Conservation (phyloP, 2,888 invertebrate species). For the Chymomyza procnemis region DNA sequence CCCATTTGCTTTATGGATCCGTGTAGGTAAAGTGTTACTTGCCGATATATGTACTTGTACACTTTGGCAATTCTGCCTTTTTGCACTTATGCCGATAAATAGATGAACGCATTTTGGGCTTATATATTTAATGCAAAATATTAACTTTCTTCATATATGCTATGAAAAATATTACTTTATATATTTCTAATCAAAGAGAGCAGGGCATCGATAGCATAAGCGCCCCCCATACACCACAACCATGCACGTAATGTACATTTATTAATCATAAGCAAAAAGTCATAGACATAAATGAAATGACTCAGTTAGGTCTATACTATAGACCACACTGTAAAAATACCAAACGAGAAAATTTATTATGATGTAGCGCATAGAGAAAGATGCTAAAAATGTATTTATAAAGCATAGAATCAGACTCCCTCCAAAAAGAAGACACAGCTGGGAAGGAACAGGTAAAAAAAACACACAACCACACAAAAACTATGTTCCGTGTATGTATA, state of each 20-base stretch:
- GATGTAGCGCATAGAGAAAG: neutral
- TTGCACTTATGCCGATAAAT: too few species aligned
- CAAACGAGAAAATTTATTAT: constrained; percentile 45
- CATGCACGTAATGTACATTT: constrained; percentile 34
- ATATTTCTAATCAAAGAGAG: too few species aligned
- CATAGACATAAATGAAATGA: constrained; percentile 52
- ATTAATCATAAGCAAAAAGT: constrained; percentile 60
- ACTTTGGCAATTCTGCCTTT: too few species aligned
- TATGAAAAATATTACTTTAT: too few species aligned
- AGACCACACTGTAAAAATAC: constrained; percentile 12
- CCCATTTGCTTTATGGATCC: too few species aligned
- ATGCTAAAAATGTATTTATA: constrained; percentile 56
- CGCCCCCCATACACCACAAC: neutral
- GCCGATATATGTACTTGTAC: too few species aligned
- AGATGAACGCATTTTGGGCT: too few species aligned
- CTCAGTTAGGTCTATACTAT: constrained; percentile 39
- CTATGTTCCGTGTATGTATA: constrained; percentile 11
- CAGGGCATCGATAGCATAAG: neutral
- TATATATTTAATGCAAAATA: too few species aligned
- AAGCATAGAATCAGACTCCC: constrained; percentile 29
- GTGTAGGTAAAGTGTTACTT: too few species aligned
- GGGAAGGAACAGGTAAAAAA: constrained; percentile 13
- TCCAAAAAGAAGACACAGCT: constrained; percentile 39
- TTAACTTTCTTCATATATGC: too few species aligned
- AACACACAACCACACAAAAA: constrained; percentile 27